Base-by-base conservation (phyloP, 2,797 vertebrate species). In the Dipus sagitta region DNA sequence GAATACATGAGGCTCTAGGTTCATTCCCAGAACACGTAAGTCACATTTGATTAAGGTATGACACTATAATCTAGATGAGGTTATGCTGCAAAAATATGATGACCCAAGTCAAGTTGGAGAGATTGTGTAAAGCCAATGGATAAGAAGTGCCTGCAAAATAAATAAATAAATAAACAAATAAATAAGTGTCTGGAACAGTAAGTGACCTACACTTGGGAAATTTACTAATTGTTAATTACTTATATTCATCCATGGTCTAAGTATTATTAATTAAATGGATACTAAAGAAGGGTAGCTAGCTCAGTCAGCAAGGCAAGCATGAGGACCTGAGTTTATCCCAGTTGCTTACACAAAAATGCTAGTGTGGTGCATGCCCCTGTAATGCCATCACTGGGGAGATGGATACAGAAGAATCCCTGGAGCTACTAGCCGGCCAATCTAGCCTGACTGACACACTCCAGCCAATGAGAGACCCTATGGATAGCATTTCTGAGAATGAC, bases 31-130 rank as follows among this genome's bases (percentile, higher is more conserved):
- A n/a, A n/a, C 4, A 85, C n/a, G 12, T 60, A 75, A 58, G 74
- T 68, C 26, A 76, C 38, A 32, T 72, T 65, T 94, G 87, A 88
- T 42, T 64, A 80, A 88, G 60, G 86, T 54, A 83, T 70, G 21
- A 87, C 65, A 23, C 84, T 68, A 60, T 0, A 78, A 26, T 4
- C 74, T 65, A 86, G 42, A 52, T 79, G 26, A 92, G 83, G 92
- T 74, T 72, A 92, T 23, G 42, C 7, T 77, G 54, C 34, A 94
- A 86, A 93, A 80, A 54, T 68, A 68, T 4, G 32, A 64, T 70
- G 74, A 95, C 15, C 26, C 68, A 88, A 30, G 81, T 94, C 30
- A 80, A 64, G 14, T 26, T 18, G 75, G 70, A 23, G 38, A 92
- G 32, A 78, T 2, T 76, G 6, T 24, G 12, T 38, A 67, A 60